phyloP scores from a whole-genome alignment of 2,113 vertebrate genomes.

The Eudorcas thomsonii region DNA sequence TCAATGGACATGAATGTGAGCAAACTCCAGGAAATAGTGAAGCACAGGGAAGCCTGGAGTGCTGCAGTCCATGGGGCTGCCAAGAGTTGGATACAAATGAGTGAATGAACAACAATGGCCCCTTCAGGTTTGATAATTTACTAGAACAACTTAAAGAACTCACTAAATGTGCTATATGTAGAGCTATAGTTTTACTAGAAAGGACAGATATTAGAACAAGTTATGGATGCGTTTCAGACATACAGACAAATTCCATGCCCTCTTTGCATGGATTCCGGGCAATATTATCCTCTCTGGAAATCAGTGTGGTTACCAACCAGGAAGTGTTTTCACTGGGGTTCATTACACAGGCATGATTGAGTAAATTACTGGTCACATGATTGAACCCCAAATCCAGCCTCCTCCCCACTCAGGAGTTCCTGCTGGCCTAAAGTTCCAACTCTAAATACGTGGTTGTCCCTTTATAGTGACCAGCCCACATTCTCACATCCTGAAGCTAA shows the following conservation, averaged over 20 bases:
- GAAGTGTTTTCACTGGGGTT: neutral
- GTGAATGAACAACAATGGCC: neutral
- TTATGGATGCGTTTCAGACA: neutral
- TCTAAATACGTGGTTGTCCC: neutral
- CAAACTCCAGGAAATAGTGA: neutral
- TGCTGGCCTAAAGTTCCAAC: constrained; percentile 9
- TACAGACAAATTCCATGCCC: neutral
- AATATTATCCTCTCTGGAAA: neutral
- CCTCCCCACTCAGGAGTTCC: neutral
- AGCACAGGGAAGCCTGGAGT: neutral
- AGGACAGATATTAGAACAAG: neutral
- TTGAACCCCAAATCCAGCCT: neutral
- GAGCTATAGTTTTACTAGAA: neutral
- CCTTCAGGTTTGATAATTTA: constrained; percentile 1
- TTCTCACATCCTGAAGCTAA: neutral
- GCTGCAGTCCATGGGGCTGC: neutral
- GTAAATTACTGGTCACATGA: neutral
- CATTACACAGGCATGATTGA: neutral
- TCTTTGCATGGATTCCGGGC: neutral
- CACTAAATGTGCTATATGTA: neutral
- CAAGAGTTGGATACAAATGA: neutral
- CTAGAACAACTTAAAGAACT: neutral
- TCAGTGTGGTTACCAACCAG: neutral
- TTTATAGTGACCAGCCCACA: neutral
- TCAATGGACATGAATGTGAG: neutral